Evolutionary conservation across 2,797 vertebrate genomes (phyloP), one percentile per base, ranked within the genome.

Genomic region (Nannoperca australis): DNA sequence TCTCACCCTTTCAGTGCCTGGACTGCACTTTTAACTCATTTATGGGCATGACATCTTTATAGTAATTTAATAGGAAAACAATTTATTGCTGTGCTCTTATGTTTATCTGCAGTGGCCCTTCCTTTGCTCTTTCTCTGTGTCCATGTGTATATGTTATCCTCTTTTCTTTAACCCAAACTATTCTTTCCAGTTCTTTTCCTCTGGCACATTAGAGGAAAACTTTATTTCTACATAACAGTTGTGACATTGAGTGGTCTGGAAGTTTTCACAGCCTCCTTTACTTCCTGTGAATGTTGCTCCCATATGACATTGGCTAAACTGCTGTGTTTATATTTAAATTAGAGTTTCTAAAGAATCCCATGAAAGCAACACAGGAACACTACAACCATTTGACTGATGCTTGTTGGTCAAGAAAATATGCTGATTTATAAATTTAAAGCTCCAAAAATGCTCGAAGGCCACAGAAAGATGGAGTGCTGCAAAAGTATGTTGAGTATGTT

Each of bases 241-340:
- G 59, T 86, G 76, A 89, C 82, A 83, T 1, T 17, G 22, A 74
- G 70, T 10, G 38, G 61, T 79, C 84, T 86, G 84, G 85, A 85
- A 84, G 51, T 61, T 81, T 67, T 86, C 85, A 91, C 72, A 82
- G 69, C 63, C 79, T 80, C 30, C 54, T 88, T 70, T 27, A 63
- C 63, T 86, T 88, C 80, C 82, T 85, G 72, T 22, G 55, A 45
- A 54, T 44, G 51, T 59, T 61, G 44, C 55, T 65, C 44, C 17
- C 0, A 8, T 50, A 49, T 47, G 22, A 82, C 69, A 40, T 47
- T 74, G 60, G 27, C 72, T 54, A 61, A 78, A 65, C 27, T 32
- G n/a, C 68, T 45, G 14, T 18, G 13, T 66, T 79, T 61, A 51
- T 18, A 5, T 60, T 2, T 38, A 61, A 51, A 34, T 27, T 18